phyloP scores from a whole-genome alignment of 2,113 vertebrate species.

The Ictidomys tridecemlineatus region DNA sequence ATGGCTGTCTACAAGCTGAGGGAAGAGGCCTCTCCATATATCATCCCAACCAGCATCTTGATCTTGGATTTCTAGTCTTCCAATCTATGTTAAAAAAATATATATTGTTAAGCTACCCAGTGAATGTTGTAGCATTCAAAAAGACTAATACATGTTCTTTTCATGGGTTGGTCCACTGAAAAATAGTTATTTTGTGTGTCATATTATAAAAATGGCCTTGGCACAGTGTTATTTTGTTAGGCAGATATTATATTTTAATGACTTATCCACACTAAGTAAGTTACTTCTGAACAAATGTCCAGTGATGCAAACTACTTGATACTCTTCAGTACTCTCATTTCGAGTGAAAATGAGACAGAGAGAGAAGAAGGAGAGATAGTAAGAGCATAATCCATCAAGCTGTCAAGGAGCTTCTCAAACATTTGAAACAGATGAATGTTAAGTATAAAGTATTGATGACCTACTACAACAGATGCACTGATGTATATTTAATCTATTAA shows the following conservation, averaged over 20 bases:
- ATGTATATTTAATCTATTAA: not conserved
- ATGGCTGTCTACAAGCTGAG: not conserved
- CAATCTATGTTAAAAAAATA: not conserved
- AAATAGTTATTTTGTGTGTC: not conserved
- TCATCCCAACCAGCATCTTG: not conserved
- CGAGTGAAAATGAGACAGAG: not conserved
- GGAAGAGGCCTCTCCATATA: not conserved
- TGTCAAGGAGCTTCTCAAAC: not conserved
- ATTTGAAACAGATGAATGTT: not conserved
- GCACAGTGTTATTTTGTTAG: not conserved
- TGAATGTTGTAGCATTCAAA: not conserved
- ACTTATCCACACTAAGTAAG: not conserved
- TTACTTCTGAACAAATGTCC: not conserved
- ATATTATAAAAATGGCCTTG: not conserved
- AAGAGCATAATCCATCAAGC: not conserved
- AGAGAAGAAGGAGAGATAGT: not conserved
- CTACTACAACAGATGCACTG: not conserved
- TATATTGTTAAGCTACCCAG: not conserved
- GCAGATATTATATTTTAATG: not conserved
- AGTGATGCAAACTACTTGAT: not conserved
- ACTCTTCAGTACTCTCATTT: not conserved
- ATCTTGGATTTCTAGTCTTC: not conserved
- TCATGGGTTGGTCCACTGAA: not conserved
- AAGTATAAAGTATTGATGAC: conserved; percentile 13
- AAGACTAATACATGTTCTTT: not conserved